Evolutionary conservation across 2,113 vertebrate species (phyloP), one percentile per base, ranked within the genome.

Genomic region (Peucedramus taeniatus): DNA sequence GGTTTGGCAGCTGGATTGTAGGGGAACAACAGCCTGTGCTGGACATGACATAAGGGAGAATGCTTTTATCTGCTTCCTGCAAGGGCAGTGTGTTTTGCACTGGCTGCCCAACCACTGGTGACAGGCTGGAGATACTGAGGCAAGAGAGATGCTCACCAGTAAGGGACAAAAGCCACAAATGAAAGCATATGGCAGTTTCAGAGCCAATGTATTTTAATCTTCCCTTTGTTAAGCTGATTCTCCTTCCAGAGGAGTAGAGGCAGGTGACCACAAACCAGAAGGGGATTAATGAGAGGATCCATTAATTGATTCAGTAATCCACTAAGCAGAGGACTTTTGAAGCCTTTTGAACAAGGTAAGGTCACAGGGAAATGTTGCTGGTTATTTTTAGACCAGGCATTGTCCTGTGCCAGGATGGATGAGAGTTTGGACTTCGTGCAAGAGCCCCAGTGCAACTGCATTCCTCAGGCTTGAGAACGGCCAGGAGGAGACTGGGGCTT

Each of bases 251-350:
- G 61, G 28, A 85, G 37, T n/a, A 64, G 61, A 85, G 10, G 37
- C 88, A 80, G 82, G 79, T 92, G 88, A 88, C 88, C 75, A 61
- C 85, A 93, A 80, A 70, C 66, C 68, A 80, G 78, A 90, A 65
- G 70, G 65, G 49, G 79, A 88, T 95, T 95, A 79, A 82, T 78
- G 51, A 82, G 74, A 63, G 11, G 47, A 87, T 88, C 75, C 54
- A 42, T 82, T 94, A 83, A 94, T 80, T 85, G 66, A 79, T 90
- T 92, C 13, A 90, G 12, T 92, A 90, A 93, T 90, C 78, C 85
- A 69, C 54, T 80, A 77, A 92, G 90, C 50, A 92, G 66, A 65
- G 71, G 59, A 83, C 68, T 91, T 91, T 14, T 68, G 28, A 84
- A 78, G 49, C 13, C 10, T 85, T 78, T 71, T 64, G 72, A 63